Evolutionary conservation across 2,113 vertebrate species (phyloP), one percentile per base, ranked within the genome.

Genomic region (Pseudonaja textilis): DNA sequence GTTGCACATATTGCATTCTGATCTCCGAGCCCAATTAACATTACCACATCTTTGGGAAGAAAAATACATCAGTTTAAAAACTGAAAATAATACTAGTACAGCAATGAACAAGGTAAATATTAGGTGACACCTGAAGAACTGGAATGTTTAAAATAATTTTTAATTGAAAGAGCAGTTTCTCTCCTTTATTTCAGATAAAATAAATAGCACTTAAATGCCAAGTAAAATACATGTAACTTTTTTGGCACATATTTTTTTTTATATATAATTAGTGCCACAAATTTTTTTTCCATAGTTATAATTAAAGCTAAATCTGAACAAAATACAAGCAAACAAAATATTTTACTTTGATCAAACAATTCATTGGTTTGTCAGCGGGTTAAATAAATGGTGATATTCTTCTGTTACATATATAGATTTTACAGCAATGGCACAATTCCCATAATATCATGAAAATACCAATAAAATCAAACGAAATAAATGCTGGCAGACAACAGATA

Each of bases 1-100:
- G 96, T 99, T 99, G 96, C 99, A 99, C 99, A 99, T 99, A 96
- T 99, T 99, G 94, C 99, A 99, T 94, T 99, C 99, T 0, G 99
- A 99, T 90, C 99, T 98, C 93, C 99, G 97, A 9, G 99, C 99
- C 99, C 99, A 99, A 95, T 99, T 99, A 95, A 99, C 99, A 39
- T 99, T 99, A 50, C 99, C 99, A 93, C 99, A 99, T 90, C 99
- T 99, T 93, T 29, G 47, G 88, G 89, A 93, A 86, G 42, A 61
- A 91, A 89, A 85, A 45, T 3, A n/a, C 50, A 2, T 81, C 25
- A 0, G 47, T 92, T 34, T 85, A n/a, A 88, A 25, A 45, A 47
- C 5, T 64, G 1, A 39, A 91, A 85, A n/a, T 47, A 23, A 1
- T 50, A 89, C 0, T 61, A 26, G 34, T 25, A 45, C 42, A 86